Evolutionary conservation across 2,113 vertebrate species (phyloP), one percentile per base, ranked within the genome.

Genomic region (Mesocricetus auratus): DNA sequence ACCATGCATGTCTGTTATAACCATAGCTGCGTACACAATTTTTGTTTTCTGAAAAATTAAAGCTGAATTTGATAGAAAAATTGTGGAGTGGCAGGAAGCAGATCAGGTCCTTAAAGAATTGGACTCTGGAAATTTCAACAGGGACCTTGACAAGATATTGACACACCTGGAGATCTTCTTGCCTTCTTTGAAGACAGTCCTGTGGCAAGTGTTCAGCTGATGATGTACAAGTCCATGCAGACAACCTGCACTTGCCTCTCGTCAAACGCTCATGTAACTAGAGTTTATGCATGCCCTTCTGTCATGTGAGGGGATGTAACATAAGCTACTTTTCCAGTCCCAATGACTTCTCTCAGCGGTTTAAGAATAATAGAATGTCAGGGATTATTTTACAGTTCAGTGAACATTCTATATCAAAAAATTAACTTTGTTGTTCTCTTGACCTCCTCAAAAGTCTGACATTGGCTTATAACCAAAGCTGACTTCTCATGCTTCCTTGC

Each of bases 401-500:
- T 36, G 36, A 33, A 3, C 58, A 90, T 78, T 19, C 68, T 90
- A 95, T 94, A 90, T 96, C 97, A 94, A 85, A 91, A 96, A 90
- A 0, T 66, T 73, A 6, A 39, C 15, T 56, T 58, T 64, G 9
- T 39, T 91, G 58, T 90, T 13, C 58, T 88, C 24, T 82, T 47
- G n/a, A n/a, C 64, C 22, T 89, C 26, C 31, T 92, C 62, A 86
- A 82, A 88, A 97, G 92, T 96, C 66, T 83, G 97, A 86, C 91
- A 42, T 31, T 60, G 92, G 17, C 83, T 97, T 96, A 77, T 69
- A 93, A 85, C 86, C 96, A 83, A 90, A 81, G 13, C 17, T 86
- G 31, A 39, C 29, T 33, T 47, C 62, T 45, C 96, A 86, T 58
- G 50, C 47, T 97, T 62, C n/a, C 96, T 96, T 58, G 50, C 47